Percentiles rank a stretch among this genome's conserved stretches.
phyloP scores from a whole-genome alignment of 2,888 invertebrate species.

The Tholera decimalis region DNA sequence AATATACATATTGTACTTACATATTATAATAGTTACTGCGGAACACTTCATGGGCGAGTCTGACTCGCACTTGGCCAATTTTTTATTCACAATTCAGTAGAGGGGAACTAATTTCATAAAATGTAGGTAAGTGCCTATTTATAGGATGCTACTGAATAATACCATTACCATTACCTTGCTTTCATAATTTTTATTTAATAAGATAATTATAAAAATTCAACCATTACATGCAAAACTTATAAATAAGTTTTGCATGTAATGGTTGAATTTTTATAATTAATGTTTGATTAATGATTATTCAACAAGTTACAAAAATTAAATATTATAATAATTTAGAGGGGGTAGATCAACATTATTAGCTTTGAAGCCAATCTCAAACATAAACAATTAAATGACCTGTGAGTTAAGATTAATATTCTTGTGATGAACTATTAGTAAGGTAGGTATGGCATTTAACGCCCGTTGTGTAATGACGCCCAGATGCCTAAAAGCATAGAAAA shows the following conservation, averaged over 20 bases:
- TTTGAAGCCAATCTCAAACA: constrained; percentile 24
- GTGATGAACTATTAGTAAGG: constrained; percentile 68
- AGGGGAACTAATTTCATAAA: neutral
- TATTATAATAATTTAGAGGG: constrained; percentile 11
- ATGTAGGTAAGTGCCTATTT: too few relatives aligned
- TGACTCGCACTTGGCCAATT: too few relatives aligned
- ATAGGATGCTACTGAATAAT: neutral
- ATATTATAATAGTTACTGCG: too few relatives aligned
- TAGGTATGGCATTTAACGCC: too few relatives aligned
- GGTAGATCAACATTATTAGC: constrained; percentile 26
- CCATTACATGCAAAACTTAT: constrained; percentile 2
- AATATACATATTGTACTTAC: too few relatives aligned
- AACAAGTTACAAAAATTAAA: constrained; percentile 23
- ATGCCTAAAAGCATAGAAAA: too few relatives aligned
- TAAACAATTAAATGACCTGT: neutral
- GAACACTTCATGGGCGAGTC: too few relatives aligned
- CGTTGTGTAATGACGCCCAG: too few relatives aligned
- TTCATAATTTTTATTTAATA: neutral
- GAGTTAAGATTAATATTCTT: constrained; percentile 69
- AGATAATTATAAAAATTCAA: constrained; percentile 4
- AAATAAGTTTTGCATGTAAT: too few relatives aligned
- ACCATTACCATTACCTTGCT: too few relatives aligned
- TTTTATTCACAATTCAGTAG: neutral
- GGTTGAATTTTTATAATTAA: too few relatives aligned
- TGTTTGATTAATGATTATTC: constrained; percentile 11